These are phyloP conservation scores for Uropetala carovei DNA, from an alignment of 2,888 invertebrate species.

Conservation along the genomic window DNA sequence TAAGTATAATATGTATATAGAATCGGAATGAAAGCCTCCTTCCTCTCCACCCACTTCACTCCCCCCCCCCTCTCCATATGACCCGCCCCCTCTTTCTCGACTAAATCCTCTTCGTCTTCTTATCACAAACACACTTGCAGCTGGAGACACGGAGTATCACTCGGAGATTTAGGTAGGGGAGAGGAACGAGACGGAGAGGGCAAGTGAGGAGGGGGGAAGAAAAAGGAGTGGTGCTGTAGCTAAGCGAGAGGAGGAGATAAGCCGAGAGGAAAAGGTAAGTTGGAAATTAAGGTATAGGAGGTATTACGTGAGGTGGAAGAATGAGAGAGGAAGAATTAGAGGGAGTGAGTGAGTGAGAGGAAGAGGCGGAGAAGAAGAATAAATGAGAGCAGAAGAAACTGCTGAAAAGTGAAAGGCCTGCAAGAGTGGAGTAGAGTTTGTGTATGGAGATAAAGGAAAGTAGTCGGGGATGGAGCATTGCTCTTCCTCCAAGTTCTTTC, in stretches of 20 bases:
- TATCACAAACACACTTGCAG: too few relatives aligned
- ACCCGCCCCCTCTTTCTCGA: too few relatives aligned
- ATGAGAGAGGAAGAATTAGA: too few relatives aligned
- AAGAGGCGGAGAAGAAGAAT: neutral
- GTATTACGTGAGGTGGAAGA: neutral
- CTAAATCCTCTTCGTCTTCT: too few relatives aligned
- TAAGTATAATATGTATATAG: too few relatives aligned
- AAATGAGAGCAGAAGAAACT: neutral
- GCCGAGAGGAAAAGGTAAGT: neutral
- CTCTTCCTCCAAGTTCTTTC: too few relatives aligned
- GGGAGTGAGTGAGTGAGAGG: neutral
- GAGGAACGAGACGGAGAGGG: neutral
- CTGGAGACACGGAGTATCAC: too few relatives aligned
- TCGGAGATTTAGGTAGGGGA: too few relatives aligned
- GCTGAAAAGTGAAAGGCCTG: constrained; percentile 25
- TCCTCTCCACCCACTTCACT: too few relatives aligned
- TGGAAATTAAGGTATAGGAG: neutral
- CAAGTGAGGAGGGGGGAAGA: neutral
- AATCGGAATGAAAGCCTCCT: too few relatives aligned
- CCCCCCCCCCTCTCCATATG: too few relatives aligned
- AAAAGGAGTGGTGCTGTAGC: neutral
- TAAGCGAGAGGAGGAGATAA: neutral
- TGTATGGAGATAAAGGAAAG: constrained; percentile 19
- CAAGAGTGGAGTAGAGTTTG: neutral
- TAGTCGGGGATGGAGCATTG: too few relatives aligned